phyloP scores from a whole-genome alignment of 1,140 invertebrate genomes.

The Conus ventricosus region DNA sequence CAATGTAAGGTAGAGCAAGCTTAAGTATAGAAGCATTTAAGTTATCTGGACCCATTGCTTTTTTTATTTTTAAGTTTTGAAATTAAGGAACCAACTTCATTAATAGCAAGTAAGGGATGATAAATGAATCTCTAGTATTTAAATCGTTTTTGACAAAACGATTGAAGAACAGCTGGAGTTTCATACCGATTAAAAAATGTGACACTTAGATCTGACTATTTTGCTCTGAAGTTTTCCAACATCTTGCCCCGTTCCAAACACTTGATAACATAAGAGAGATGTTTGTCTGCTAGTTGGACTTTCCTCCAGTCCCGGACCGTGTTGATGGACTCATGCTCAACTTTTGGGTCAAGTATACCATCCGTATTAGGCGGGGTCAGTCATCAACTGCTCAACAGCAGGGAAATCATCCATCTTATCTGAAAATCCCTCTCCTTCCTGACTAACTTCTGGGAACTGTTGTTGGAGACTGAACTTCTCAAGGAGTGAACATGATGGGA shows the following conservation, averaged over 20 bases:
- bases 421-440: not conserved
- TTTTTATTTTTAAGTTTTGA: too few relatives aligned
- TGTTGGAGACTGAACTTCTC: not conserved
- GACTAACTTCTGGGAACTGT: not conserved
- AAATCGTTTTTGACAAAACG: too few relatives aligned
- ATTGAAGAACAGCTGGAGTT: too few relatives aligned
- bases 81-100: too few relatives aligned
- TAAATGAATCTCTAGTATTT: too few relatives aligned
- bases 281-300: not conserved
- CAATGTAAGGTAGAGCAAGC: too few relatives aligned
- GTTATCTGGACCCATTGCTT: too few relatives aligned
- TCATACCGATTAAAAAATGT: too few relatives aligned
- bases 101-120: too few relatives aligned
- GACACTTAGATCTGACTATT: not conserved
- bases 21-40: too few relatives aligned
- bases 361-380: not conserved
- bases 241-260: not conserved
- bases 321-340: not conserved
- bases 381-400: not conserved
- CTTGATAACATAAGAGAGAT: not conserved
- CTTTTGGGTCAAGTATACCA: not conserved
- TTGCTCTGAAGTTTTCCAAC: not conserved
- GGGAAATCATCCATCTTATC: not conserved
- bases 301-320: not conserved
- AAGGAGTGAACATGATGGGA: not conserved